phyloP scores from a whole-genome alignment of 2,113 vertebrate species.

The Ramphastos sulfuratus region DNA sequence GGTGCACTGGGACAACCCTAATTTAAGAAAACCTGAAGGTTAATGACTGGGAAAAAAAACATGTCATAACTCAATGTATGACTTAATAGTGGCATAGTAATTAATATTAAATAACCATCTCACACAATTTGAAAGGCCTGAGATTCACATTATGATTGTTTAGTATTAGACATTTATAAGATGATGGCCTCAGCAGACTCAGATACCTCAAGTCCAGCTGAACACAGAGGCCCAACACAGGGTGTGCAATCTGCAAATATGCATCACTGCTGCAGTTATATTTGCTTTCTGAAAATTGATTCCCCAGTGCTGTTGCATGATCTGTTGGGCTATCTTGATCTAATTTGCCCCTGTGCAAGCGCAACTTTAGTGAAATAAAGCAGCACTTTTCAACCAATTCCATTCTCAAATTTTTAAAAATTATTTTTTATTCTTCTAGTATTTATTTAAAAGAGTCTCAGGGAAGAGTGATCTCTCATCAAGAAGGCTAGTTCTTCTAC shows the following conservation, averaged over 20 bases:
- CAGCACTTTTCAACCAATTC: background rate
- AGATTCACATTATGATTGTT: constrained; percentile 26
- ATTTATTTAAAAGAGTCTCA: background rate
- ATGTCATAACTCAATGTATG: constrained; percentile 6
- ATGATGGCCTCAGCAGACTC: background rate
- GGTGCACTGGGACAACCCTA: background rate
- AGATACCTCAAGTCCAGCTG: background rate
- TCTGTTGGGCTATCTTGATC: background rate
- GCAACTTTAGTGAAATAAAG: background rate
- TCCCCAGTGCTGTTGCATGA: background rate
- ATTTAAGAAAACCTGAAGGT: constrained; percentile 13
- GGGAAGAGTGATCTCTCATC: background rate
- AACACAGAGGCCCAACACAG: background rate
- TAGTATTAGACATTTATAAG: constrained; percentile 48
- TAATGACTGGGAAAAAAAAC: constrained; percentile 37
- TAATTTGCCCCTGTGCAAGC: background rate
- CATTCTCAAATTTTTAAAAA: background rate
- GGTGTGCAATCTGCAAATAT: background rate
- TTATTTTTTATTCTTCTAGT: background rate
- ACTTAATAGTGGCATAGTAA: constrained; percentile 15
- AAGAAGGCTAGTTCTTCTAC: background rate
- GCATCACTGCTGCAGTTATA: background rate
- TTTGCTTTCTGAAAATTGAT: background rate
- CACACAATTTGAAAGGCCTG: background rate
- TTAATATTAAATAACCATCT: constrained; percentile 39